phyloP scores from a whole-genome alignment of 2,888 invertebrate genomes.

The Eurytoma californica region DNA sequence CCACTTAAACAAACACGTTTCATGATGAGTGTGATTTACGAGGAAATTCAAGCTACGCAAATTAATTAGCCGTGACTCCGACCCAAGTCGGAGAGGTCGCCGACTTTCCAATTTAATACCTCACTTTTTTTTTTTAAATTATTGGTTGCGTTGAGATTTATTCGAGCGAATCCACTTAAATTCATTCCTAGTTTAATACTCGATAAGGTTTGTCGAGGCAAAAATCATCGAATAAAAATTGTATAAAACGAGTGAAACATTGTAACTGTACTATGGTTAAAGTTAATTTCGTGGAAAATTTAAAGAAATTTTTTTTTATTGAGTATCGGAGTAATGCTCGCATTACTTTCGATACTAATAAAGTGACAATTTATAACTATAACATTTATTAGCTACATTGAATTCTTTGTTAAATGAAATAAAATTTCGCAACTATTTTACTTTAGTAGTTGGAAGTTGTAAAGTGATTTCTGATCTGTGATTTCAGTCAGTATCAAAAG shows the following conservation, averaged over 20 bases:
- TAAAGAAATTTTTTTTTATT: too few species aligned
- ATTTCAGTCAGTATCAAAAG: too few species aligned
- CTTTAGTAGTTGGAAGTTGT: too few species aligned
- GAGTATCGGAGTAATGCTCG: too few species aligned
- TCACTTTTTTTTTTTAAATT: slow-evolving; percentile 34
- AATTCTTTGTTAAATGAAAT: too few species aligned
- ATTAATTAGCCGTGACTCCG: slow-evolving; percentile 39
- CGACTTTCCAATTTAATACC: slow-evolving; percentile 27
- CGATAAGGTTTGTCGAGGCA: slow-evolving; percentile 9
- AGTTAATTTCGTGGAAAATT: too few species aligned
- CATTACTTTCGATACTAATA: too few species aligned
- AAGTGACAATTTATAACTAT: too few species aligned
- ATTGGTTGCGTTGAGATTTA: slow-evolving; percentile 28
- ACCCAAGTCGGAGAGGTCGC: slow-evolving; percentile 16
- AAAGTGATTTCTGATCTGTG: too few species aligned
- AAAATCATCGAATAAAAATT: slow-evolving; percentile 17
- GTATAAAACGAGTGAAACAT: background rate
- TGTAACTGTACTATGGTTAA: too few species aligned
- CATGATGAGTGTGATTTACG: slow-evolving; percentile 17
- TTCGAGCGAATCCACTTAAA: slow-evolving; percentile 5
- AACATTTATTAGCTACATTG: too few species aligned
- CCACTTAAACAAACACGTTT: slow-evolving; percentile 2
- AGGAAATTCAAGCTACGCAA: slow-evolving; percentile 25
- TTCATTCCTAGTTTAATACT: slow-evolving; percentile 7
- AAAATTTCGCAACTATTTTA: too few species aligned